Evolutionary conservation across 2,113 vertebrate genomes (phyloP), one percentile per base, ranked within the genome.

Genomic region (Rhombomys opimus): DNA sequence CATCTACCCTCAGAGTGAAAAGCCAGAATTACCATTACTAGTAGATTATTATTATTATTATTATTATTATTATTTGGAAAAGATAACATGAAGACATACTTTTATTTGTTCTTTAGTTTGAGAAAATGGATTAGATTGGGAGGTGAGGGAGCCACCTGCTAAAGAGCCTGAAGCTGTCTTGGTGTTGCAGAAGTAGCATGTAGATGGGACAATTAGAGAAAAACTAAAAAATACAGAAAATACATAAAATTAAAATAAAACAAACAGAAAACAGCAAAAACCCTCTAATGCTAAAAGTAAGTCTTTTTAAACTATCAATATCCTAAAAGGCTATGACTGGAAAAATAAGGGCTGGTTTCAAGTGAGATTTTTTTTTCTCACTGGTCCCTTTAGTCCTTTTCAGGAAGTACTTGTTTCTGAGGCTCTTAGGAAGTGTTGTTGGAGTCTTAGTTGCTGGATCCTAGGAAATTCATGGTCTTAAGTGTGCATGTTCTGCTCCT

Each of bases 181-280:
- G 30, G 12, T 94, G 52, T 91, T 85, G 52, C 81, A 95, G 84
- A 94, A 97, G 61, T 13, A 91, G 92, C 82, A 89, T 38, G 89
- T 93, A 38, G 63, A 89, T 90, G 59, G 63, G 54, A 27, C 88
- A 96, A 81, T 81, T 89, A 82, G 81, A 95, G 95, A 94, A 61
- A 96, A 94, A 87, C 35, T 91, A 52, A 77, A 94, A 96, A 95
- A 91, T 78, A 93, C 95, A 82, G 81, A 86, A 95, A 97, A 95
- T 73, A 38, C 52, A 92, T 72, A 46, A 46, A 46, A 46, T 46
- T 4, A 46, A 46, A 46, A 46, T 46, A 5, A 46, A 46, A 46
- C 46, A 46, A 46, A 46, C 46, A 46, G 5, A 46, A 46, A 46
- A 46, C 46, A 46, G 46, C 68, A 97, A 67, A 97, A 95, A 68